Evolutionary conservation across 1,140 invertebrate species (phyloP).

Genomic region (Pseudomyrmex dendroicus): DNA sequence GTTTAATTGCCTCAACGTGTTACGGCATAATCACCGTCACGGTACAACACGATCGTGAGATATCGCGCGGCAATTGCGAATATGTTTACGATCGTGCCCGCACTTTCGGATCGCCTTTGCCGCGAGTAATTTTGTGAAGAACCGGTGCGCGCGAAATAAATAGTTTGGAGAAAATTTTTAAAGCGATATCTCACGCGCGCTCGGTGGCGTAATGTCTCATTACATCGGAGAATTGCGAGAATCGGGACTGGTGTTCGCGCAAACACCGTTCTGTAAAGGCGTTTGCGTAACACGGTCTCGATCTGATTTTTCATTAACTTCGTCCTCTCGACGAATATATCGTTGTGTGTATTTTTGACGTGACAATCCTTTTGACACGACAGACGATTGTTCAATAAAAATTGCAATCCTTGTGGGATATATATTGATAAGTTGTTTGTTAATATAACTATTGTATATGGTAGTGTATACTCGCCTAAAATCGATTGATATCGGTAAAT

Average conservation of each 20-base stretch:
- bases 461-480: constrained; percentile 84
- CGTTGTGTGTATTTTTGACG: too few relatives aligned
- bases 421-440: constrained; percentile 22
- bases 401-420: background rate
- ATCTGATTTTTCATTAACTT: constrained; percentile 34
- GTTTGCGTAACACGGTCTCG: constrained; percentile 10
- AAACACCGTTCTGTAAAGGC: background rate
- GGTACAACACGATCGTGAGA: constrained; percentile 51
- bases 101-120: constrained; percentile 21
- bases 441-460: constrained; percentile 79
- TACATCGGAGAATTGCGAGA: constrained; percentile 14
- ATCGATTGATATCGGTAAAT: constrained; percentile 83
- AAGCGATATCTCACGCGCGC: constrained; percentile 13
- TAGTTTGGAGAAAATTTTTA: constrained; percentile 33
- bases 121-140: constrained; percentile 38
- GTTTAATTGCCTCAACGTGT: constrained; percentile 75
- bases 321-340: background rate
- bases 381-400: too few relatives aligned
- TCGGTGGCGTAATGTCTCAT: constrained; percentile 31
- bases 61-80: constrained; percentile 46
- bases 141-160: constrained; percentile 34
- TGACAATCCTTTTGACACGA: background rate
- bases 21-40: constrained; percentile 71
- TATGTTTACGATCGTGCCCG: constrained; percentile 40
- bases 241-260: constrained; percentile 8